phyloP scores from a whole-genome alignment of 2,888 invertebrate genomes.

The Melanostoma scalare region DNA sequence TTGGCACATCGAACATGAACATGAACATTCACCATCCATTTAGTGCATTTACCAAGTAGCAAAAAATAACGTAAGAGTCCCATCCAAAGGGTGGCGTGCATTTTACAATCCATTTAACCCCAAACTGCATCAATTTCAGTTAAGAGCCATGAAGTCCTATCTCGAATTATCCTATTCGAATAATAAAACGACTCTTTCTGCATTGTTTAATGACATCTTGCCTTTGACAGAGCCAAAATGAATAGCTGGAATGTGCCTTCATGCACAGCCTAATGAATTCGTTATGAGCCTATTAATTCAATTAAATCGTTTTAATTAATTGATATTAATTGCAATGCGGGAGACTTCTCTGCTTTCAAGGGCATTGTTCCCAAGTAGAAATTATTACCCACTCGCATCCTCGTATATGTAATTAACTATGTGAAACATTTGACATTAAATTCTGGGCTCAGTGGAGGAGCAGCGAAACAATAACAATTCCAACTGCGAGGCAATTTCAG shows the following conservation, averaged over 20 bases:
- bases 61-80: background rate
- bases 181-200: background rate
- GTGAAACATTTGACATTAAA: constrained; percentile 68
- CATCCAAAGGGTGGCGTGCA: constrained; percentile 57
- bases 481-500: constrained; percentile 51
- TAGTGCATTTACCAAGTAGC: constrained; percentile 17
- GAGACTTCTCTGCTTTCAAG: constrained; percentile 44
- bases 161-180: background rate
- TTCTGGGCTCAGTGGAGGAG: constrained; percentile 19
- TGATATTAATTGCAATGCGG: constrained; percentile 71
- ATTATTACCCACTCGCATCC: constrained; percentile 57
- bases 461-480: constrained; percentile 56
- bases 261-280: constrained; percentile 67
- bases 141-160: constrained; percentile 48
- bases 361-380: constrained; percentile 56
- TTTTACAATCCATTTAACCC: constrained; percentile 70
- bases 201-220: constrained; percentile 63
- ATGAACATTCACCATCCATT: background rate
- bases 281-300: constrained; percentile 73
- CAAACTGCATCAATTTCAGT: constrained; percentile 59
- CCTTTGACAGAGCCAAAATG: constrained; percentile 55
- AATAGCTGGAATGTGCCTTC: constrained; percentile 26
- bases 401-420: constrained; percentile 63
- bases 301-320: constrained; percentile 73
- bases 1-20: constrained; percentile 26